A percentile compares a stretch with the other conserved stretches of the same genome.
These are phyloP conservation scores for Epinotia ramella DNA, from an alignment of 2,888 invertebrate genomes.

Conservation along the genomic window DNA sequence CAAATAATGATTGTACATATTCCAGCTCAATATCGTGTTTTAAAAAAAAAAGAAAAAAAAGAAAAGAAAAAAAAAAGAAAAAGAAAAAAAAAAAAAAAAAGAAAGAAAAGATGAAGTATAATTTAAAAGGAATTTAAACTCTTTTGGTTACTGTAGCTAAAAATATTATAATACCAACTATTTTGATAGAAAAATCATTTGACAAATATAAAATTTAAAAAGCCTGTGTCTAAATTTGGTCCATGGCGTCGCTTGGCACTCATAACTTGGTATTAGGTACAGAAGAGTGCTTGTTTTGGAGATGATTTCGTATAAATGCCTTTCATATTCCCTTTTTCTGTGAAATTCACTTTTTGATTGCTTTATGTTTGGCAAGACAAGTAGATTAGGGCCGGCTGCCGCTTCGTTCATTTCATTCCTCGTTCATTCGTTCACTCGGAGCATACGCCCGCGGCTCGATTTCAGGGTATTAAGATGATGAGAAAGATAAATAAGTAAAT, in stretches of 20 bases:
- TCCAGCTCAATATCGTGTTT: no score
- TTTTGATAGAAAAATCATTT: not conserved
- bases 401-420: conserved; percentile 2
- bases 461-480: not conserved
- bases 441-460: not conserved
- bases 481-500: not conserved
- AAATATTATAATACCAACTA: no score
- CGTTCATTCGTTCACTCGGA: not conserved
- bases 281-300: conserved; percentile 35
- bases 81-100: no score
- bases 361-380: conserved; percentile 46
- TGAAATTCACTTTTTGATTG: conserved; percentile 46
- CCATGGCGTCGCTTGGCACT: not conserved
- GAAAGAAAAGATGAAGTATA: no score
- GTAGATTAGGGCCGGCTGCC: conserved; percentile 36
- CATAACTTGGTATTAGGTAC: not conserved
- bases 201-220: not conserved
- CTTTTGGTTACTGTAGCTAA: no score
- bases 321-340: conserved; percentile 46
- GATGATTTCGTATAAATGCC: conserved; percentile 46
- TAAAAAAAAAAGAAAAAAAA: no score
- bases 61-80: no score
- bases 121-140: no score
- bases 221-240: not conserved
- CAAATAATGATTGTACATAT: no score